Base-by-base conservation (phyloP, 1,140 invertebrate genomes). In the Listronotus bonariensis region DNA sequence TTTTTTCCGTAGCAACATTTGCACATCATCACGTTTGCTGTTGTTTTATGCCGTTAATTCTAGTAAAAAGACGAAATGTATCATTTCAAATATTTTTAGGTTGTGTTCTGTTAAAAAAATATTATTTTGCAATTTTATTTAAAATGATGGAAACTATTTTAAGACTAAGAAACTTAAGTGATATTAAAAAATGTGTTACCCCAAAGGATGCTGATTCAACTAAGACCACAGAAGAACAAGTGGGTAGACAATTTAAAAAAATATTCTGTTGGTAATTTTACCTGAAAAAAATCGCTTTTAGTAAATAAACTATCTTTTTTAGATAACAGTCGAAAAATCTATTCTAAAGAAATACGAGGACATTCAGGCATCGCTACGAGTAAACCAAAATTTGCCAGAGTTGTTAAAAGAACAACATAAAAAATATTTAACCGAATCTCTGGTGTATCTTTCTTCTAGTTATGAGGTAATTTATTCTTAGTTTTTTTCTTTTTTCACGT, bases 391-490 rank as follows among this genome's bases (percentile, higher is more conserved):
- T 59, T 69, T 86, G 48, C 89, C 89, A 8, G 75, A 85, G 65
- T 79, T 95, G 9, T 77, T 84, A 31, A 84, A 84, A 76, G 79
- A 85, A 45, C 80, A 82, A 67, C 92, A 95, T 74, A 81, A 84
- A 56, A 74, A 81, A 58, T 89, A 89, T 77, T 81, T 96, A 54
- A 88, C 87, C 72, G 84, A 85, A 71, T 89, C 87, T 70, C 76
- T 96, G 26, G 81, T 78, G 56, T 78, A 84, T 75, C 79, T 96
- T 52, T 87, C 88, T 38, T 77, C 80, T 31, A 81, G 82, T 46
- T 93, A 93, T 78, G 85, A 91, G 78, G 87, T 88, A 81, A 76
- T 69, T 65, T 61, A 58, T 43, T 42, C 66, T 46, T 15, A 26
- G 4, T 7, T 55, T 18, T 55, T 17, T n/a, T 46, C n/a, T 38